A percentile compares a stretch with the other conserved stretches of the same genome.
Evolutionary conservation across 2,113 vertebrate genomes (phyloP).

Genomic region (Propithecus coquereli): DNA sequence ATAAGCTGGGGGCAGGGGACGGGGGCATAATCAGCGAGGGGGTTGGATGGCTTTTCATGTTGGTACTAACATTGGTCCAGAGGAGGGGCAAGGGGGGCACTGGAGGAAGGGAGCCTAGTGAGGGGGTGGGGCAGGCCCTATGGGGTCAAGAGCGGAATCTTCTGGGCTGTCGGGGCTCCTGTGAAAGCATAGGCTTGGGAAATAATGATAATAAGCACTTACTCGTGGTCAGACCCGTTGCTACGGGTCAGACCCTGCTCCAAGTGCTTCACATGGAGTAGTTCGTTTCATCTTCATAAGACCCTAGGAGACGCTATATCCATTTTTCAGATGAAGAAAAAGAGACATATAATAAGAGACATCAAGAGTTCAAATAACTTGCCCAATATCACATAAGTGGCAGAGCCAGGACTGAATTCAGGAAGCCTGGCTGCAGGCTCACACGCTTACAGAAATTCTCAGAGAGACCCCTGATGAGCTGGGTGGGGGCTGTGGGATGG

Average conservation of each 20-base stretch:
- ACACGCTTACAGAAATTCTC: not conserved
- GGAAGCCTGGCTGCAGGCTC: not conserved
- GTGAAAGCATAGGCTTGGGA: not conserved
- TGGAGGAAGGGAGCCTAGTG: not conserved
- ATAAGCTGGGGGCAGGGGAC: not conserved
- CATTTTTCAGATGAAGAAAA: conserved; percentile 3
- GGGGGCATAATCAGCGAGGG: not conserved
- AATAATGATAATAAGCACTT: not conserved
- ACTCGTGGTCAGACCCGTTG: not conserved
- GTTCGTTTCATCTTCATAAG: not conserved
- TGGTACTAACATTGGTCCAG: not conserved
- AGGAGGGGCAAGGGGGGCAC: not conserved
- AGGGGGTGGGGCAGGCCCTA: not conserved
- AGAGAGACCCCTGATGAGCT: not conserved
- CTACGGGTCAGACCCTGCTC: not conserved
- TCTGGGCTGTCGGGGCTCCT: not conserved
- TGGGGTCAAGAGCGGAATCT: too few relatives aligned
- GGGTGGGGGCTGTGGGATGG: not conserved
- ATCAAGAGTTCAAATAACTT: not conserved
- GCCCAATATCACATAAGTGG: not conserved
- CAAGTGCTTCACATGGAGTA: not conserved
- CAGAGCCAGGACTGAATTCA: not conserved
- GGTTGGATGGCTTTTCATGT: not conserved
- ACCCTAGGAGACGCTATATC: not conserved
- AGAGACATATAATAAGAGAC: not conserved